Base-by-base conservation (phyloP, 2,888 invertebrate genomes). In the Spatulosminthurus flaviceps region DNA sequence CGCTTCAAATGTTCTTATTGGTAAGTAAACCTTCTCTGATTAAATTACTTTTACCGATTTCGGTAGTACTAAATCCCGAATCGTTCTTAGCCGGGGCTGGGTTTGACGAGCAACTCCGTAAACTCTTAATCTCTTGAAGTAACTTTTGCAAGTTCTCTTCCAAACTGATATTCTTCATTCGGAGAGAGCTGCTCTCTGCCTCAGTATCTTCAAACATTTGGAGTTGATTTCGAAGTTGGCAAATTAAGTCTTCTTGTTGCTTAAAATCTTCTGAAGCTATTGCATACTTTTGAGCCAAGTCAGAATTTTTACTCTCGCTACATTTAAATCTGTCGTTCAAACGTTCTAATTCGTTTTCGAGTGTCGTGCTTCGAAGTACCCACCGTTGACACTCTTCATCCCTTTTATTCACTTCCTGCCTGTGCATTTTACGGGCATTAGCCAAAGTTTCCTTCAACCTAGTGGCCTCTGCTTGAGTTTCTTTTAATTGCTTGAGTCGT, bases 201-300 rank as follows among this genome's bases (percentile, higher is more conserved):
- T 77, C 66, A 41, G 41, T 29, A 41, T 73, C 77, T 16, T 61
- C 67, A 19, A 29, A 43, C 5, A 24, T 41, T 21, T 77, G 64
- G n/a, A 80, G 41, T 34, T 77, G 28, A 19, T 42, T 24, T 11
- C 77, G 41, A 13, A 77, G 26, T 22, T 72, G 72, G 21, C 61
- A 79, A 70, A 79, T 79, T 22, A 79, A 21, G 43, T 76, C 79
- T 60, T 79, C 79, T 24, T 79, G 79, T 41, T 79, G 79, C 60
- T 77, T 80, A 29, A 70, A 51, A 66, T 80, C 80, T 22, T 71
- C 80, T 1, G 77, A 72, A n/a, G 77, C 71, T 16, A 80, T 79
- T 7, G 74, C 73, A n/a, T 74, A 71, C 26, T 80, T 80, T 24
- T 71, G 66, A 22, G 71, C 67, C 13, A 72, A 70, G 64, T 77